These are phyloP conservation scores for Cryptoprocta ferox DNA, from an alignment of 2,797 vertebrate species.

Conservation along the genomic window DNA sequence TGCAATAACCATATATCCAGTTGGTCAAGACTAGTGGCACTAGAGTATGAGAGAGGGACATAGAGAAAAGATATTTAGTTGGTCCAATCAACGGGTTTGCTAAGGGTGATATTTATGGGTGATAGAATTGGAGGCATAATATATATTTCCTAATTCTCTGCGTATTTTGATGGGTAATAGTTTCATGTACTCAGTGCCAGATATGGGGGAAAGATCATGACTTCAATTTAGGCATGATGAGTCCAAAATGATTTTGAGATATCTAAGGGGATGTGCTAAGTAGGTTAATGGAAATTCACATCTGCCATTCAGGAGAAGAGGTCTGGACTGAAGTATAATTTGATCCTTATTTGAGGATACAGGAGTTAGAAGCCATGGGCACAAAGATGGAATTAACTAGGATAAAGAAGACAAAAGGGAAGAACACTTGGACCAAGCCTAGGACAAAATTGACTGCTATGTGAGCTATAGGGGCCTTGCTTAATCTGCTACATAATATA, in stretches of 20 bases:
- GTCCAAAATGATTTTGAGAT: background rate
- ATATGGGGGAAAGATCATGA: background rate
- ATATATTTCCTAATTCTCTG: background rate
- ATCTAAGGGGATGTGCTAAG: background rate
- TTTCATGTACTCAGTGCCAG: background rate
- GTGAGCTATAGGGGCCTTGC: background rate
- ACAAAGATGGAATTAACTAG: background rate
- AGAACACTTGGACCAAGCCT: background rate
- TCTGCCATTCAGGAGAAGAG: background rate
- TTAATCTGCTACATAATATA: background rate
- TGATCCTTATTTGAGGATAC: background rate
- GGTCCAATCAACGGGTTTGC: background rate
- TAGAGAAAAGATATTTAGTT: background rate
- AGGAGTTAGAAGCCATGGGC: background rate
- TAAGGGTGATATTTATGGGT: background rate
- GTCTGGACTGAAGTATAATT: background rate
- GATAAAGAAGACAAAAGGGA: background rate
- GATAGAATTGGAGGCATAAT: background rate
- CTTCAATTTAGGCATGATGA: background rate
- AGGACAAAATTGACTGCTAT: background rate
- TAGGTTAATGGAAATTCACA: background rate
- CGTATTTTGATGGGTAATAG: background rate
- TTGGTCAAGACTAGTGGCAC: background rate
- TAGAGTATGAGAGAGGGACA: background rate
- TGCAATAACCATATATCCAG: background rate